These are phyloP conservation scores for Luperina testacea DNA, from an alignment of 2,888 invertebrate genomes.

Conservation along the genomic window DNA sequence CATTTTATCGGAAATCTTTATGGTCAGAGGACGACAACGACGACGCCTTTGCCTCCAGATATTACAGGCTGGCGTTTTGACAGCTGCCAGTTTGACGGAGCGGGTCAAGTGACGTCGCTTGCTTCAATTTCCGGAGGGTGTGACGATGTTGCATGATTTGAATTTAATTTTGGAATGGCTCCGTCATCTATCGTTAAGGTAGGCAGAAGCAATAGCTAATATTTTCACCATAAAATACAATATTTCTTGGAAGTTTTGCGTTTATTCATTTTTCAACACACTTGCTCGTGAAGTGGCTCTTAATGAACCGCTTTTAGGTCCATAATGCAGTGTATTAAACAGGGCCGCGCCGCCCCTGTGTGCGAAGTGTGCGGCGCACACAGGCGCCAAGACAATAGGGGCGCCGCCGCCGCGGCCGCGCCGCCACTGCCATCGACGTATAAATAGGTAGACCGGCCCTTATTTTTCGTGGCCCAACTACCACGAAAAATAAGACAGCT, in stretches of 20 bases:
- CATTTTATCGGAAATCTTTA: constrained; percentile 66
- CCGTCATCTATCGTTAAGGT: constrained; percentile 64
- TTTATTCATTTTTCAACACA: neutral
- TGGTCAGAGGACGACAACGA: constrained; percentile 55
- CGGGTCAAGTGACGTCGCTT: constrained; percentile 83
- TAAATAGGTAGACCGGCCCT: too few relatives aligned
- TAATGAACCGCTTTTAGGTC: too few relatives aligned
- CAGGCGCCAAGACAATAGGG: too few relatives aligned
- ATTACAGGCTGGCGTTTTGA: constrained; percentile 79
- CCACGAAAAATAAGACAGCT: too few relatives aligned
- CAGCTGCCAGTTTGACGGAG: constrained; percentile 83
- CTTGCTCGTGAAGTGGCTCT: too few relatives aligned
- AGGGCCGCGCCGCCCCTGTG: too few relatives aligned
- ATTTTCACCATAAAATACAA: neutral
- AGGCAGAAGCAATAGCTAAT: constrained; percentile 9
- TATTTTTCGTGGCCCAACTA: too few relatives aligned
- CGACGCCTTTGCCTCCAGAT: constrained; percentile 58
- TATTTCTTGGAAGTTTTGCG: neutral
- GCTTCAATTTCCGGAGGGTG: constrained; percentile 87
- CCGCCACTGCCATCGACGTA: too few relatives aligned
- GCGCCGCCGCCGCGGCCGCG: too few relatives aligned
- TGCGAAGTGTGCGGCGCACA: too few relatives aligned
- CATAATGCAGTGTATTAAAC: too few relatives aligned
- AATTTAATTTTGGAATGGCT: constrained; percentile 80
- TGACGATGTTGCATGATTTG: constrained; percentile 77